Conservation (phyloP, 2,888 invertebrate genomes). For the Tetanocera ferruginea region DNA sequence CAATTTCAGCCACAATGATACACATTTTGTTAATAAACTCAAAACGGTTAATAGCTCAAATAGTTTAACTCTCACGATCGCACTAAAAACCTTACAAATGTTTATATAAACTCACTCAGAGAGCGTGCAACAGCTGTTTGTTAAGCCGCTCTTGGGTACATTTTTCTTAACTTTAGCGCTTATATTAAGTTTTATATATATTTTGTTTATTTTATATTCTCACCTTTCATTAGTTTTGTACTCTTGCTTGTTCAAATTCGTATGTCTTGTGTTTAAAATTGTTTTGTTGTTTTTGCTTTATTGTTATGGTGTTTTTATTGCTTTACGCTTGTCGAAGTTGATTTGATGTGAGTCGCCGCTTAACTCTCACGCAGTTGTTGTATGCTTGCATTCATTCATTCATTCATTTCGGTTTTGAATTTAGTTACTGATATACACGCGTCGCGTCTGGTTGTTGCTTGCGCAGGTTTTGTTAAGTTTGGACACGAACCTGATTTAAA, state of each 20-base stretch:
- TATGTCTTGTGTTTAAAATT: not conserved
- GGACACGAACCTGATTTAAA: not conserved
- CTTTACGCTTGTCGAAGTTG: not conserved
- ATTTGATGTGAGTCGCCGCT: not conserved
- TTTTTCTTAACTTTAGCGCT: not conserved
- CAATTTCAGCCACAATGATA: not conserved
- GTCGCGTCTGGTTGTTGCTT: constrained; percentile 19
- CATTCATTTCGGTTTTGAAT: not conserved
- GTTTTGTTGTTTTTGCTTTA: not conserved
- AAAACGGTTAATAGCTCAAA: not conserved
- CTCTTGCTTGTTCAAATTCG: not conserved
- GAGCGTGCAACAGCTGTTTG: not conserved
- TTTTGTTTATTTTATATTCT: not conserved
- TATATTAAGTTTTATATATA: not conserved
- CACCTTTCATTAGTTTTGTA: not conserved
- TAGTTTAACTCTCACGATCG: not conserved
- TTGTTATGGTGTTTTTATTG: not conserved
- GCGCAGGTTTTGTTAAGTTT: not conserved
- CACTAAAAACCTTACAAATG: not conserved
- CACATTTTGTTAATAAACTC: not conserved
- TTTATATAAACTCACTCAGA: not conserved
- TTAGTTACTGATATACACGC: constrained; percentile 30
- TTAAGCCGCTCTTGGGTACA: not conserved
- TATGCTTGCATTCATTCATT: not conserved
- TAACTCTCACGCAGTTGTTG: not conserved